These are phyloP conservation scores for Stictonetta naevosa DNA, from an alignment of 2,113 vertebrate genomes.

Conservation along the genomic window DNA sequence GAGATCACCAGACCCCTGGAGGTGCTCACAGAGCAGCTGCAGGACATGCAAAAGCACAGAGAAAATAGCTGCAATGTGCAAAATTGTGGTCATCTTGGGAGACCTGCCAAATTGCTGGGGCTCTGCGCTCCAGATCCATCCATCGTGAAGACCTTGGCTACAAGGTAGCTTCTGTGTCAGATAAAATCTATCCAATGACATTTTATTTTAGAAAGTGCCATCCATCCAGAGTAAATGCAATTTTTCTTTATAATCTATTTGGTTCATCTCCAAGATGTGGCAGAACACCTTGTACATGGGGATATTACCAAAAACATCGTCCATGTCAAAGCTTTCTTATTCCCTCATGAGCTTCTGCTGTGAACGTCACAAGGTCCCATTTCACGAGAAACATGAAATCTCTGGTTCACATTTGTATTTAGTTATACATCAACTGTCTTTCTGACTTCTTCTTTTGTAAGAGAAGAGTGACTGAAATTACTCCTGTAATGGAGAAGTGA, in stretches of 20 bases:
- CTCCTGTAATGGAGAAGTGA: not conserved
- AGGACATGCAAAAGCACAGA: not conserved
- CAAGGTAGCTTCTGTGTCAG: slow-evolving; percentile 18
- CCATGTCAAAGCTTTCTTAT: not conserved
- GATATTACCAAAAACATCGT: not conserved
- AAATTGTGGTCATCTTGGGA: not conserved
- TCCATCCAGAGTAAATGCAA: slow-evolving; percentile 10
- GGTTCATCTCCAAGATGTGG: not conserved
- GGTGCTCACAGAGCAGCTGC: fast-evolving
- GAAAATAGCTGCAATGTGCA: not conserved
- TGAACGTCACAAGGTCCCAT: not conserved
- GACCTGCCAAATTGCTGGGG: not conserved
- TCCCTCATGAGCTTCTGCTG: not conserved
- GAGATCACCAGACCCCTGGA: not conserved
- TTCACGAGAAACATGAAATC: not conserved
- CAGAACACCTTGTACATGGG: not conserved
- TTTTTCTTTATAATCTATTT: not conserved
- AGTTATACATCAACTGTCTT: not conserved
- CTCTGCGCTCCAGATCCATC: not conserved
- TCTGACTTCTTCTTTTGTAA: not conserved
- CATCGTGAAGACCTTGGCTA: not conserved
- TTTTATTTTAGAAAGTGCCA: not conserved
- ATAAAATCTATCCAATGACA: slow-evolving; percentile 4
- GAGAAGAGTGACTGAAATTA: not conserved
- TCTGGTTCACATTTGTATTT: not conserved